Evolutionary conservation across 2,797 vertebrate species (phyloP), one percentile per base, ranked within the genome.

Genomic region (Lepus townsendii): DNA sequence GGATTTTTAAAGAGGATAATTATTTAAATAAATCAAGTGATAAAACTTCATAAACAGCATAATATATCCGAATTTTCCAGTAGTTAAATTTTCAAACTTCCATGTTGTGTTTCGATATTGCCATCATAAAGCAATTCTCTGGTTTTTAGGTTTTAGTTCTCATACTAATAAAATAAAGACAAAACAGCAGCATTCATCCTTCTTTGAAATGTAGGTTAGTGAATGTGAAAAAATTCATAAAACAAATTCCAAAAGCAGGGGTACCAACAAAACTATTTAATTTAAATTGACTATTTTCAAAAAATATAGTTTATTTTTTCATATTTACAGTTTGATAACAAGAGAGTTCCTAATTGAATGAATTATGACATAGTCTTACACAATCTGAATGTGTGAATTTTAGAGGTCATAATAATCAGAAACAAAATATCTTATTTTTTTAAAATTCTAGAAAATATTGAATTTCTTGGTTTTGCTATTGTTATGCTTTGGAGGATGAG

Each of bases 161-260:
- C 62, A 87, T 68, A 63, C 35, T 91, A 93, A 93, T 84, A 94
- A 94, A 94, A 95, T 85, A 66, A 78, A 68, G 57, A 92, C 84
- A 95, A 96, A 96, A 72, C 22, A 66, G 75, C 16, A 87, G 76
- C 90, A 83, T 96, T 95, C 72, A 65, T 22, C 38, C 88, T 89
- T 95, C 66, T 96, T 96, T 96, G 95, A 96, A 97, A 96, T 96
- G 90, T 57, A 96, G 83, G 94, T 94, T 80, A 80, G 50, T 80
- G 75, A 79, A 83, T 50, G 95, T 89, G 78, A 78, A 96, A 65
- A 27, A 80, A 38, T 22, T 93, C 80, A 9, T 26, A 90, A 52
- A 95, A 90, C 62, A 90, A 94, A 88, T 93, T 93, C 35, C 76
- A 82, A 90, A 96, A 91, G n/a, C 78, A 96, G 10, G 38, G 62